Base-by-base conservation (phyloP, 2,888 invertebrate species). In the Monoplex corrugatus region DNA sequence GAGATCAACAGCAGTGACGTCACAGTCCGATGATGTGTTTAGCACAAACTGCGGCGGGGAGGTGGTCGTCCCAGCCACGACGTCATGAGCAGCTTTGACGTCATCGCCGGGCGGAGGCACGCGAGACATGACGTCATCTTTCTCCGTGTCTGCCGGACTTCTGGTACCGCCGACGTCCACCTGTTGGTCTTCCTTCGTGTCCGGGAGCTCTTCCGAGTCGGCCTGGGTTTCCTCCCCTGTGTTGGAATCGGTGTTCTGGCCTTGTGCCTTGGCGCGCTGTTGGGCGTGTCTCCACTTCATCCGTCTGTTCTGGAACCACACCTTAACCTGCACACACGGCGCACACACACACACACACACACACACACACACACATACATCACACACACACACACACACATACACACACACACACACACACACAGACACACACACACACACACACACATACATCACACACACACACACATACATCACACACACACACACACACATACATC, bases 201-300 rank as follows among this genome's bases (percentile, higher is more conserved):
- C 43, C 43, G 40, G 40, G 40, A 35, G 35, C 19, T 35, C 19
- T 28, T 40, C 8, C 5, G 78, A 40, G 40, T 38, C 40, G 23
- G 40, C 78, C 38, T 75, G 75, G 1, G 35, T 3, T 38, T 89
- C 90, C 50, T 89, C 89, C 23, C 89, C 89, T 44, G 87, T 87
- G 28, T 90, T 90, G 16, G 82, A 72, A n/a, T 90, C 90, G 5
- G 88, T 75, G 44, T 84, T 32, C 89, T 88, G 78, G 23, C 68
- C 88, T 16, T 83, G 84, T 32, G 44, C 90, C 38, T 92, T 91
- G 45, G 91, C 92, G 45, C 92, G 91, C 89, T 94, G 94, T 82
- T 94, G 94, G 0, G 95, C 94, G 94, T 98, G 98, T 0, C 98
- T 97, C 98, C 98, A 98, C 95, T 98, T 98, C 98, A 98, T 98